Base-by-base conservation (phyloP, 2,113 vertebrate species). In the Neodontobutis hainanensis region DNA sequence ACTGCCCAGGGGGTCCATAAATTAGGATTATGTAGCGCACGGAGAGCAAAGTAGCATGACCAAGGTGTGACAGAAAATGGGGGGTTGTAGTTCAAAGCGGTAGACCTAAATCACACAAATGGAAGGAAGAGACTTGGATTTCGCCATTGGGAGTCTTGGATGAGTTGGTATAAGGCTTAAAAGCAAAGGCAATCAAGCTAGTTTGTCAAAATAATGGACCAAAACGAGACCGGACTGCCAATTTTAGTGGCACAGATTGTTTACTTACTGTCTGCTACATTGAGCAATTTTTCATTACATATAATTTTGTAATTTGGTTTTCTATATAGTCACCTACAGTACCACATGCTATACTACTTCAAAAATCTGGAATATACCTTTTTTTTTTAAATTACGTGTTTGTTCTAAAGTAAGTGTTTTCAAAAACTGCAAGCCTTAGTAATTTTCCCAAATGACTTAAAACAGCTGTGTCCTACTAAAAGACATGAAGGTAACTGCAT, bases 1-100 rank as follows among this genome's bases (percentile, higher is more conserved):
- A 49, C 73, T 47, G 82, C 83, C 79, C 83, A 14, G 44, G 82
- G 81, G 85, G 62, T 5, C 49, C 49, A 75, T 86, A 83, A 85
- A 85, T 88, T 72, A 83, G 53, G 56, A 65, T 62, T 66, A 50
- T 77, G 83, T 85, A 77, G 72, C 69, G 60, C 70, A 55, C 50
- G 8, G 67, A 60, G 65, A 73, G 61, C 51, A 36, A 55, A 58
- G 51, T 40, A 55, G 49, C 66, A 14, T 70, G 68, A 81, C 73
- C 70, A 71, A 77, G 65, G 78, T 82, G 64, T 43, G 75, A 66
- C 64, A 51, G 59, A 62, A 64, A 60, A 57, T 66, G 48, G 57
- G 59, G 34, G 52, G 32, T 59, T 45, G 27, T 8, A 53, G 6
- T 52, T 53, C 36, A 44, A 27, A 48, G 47, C 32, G 46, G 6